phyloP scores from a whole-genome alignment of 2,888 invertebrate genomes.

The Limulus polyphemus region DNA sequence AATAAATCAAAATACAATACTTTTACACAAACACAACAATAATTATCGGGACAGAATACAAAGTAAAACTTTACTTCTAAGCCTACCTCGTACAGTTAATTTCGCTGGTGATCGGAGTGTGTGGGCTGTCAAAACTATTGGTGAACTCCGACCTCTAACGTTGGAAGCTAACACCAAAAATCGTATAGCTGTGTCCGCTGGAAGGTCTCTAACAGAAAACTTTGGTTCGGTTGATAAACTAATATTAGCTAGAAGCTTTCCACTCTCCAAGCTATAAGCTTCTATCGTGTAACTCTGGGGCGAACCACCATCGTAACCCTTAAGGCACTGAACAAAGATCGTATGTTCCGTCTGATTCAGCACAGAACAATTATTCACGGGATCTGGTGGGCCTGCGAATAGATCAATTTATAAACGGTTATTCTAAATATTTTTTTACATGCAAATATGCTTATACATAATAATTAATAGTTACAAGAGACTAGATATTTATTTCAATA shows the following conservation, averaged over 20 bases:
- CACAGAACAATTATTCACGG: constrained; percentile 77
- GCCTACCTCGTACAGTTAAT: constrained; percentile 18
- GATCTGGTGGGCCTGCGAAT: constrained; percentile 68
- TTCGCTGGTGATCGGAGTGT: constrained; percentile 39
- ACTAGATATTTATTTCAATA: no score
- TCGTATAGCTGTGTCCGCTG: constrained; percentile 60
- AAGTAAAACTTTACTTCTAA: background rate
- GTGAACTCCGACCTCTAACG: constrained; percentile 68
- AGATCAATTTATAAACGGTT: no score
- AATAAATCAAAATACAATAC: no score
- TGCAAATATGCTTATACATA: no score
- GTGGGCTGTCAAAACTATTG: constrained; percentile 60
- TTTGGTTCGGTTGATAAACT: constrained; percentile 47
- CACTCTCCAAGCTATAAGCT: constrained; percentile 42
- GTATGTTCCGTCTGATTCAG: constrained; percentile 75
- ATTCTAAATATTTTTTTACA: no score
- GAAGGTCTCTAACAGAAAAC: constrained; percentile 51
- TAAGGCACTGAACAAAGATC: constrained; percentile 64
- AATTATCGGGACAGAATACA: no score
- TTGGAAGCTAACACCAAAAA: constrained; percentile 66
- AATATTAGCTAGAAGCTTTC: constrained; percentile 17
- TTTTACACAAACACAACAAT: no score
- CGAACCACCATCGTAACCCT: constrained; percentile 81
- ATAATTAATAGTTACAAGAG: no score
- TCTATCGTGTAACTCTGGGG: constrained; percentile 71